Base-by-base conservation (phyloP, 2,797 vertebrate species). In the Betta splendens region DNA sequence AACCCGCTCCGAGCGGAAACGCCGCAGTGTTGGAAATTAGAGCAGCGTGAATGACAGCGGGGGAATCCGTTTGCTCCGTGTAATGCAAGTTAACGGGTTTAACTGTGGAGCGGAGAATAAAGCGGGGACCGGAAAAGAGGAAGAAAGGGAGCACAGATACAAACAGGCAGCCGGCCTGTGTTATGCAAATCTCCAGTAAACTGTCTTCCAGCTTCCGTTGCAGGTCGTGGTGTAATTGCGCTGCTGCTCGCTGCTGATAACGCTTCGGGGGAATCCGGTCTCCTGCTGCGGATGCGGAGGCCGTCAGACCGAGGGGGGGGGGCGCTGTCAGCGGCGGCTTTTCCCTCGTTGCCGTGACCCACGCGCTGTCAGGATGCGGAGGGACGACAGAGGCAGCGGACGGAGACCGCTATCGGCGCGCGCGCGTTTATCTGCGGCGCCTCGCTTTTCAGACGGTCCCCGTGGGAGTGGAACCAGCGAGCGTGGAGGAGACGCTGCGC, bases 201-300 rank as follows among this genome's bases (percentile, higher is more conserved):
- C 62, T 59, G 56, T 71, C n/a, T 83, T 79, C 64, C 77, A 83
- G 65, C 53, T 54, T 77, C 79, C 48, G 69, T 79, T 79, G 78
- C 68, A 75, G 77, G 77, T 72, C 43, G 50, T 18, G 69, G 70
- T 82, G 82, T 74, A 62, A 73, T 69, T 76, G 57, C 69, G 81
- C 60, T 78, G 77, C 84, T 90, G 91, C 50, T 79, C 23, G 62
- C 65, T 59, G 72, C 73, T 70, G 85, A 91, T 89, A 88, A 86
- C 88, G 69, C 70, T 79, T 42, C 73, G 73, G 77, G 80, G 55
- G 74, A 75, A 73, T 82, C 74, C 46, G 40, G 72, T 85, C 72
- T 85, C 80, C 28, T 69, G 81, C 81, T 82, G 84, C 79, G 67
- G 79, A 81, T 86, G 82, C 84, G 83, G 81, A 83, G 22, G 42